Conservation (phyloP, 2,113 vertebrate species). For the Crotalus horridus region DNA sequence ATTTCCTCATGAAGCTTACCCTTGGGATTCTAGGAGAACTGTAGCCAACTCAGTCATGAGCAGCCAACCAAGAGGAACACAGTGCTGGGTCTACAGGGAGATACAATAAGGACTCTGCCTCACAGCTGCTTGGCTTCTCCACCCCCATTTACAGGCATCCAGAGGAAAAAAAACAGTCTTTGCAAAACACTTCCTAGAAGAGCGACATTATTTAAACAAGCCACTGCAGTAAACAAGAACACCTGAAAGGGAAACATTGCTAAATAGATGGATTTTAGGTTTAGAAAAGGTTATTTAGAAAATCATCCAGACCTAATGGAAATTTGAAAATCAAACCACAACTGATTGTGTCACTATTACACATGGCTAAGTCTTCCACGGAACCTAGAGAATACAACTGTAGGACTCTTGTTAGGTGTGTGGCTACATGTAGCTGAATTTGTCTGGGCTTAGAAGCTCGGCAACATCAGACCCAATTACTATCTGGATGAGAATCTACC, state of each 20-base stretch:
- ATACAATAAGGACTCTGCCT: not conserved
- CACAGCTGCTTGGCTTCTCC: not conserved
- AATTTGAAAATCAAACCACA: not conserved
- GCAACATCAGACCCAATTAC: not conserved
- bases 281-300: not conserved
- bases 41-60: not conserved
- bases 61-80: slow-evolving; percentile 13
- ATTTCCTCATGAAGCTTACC: slow-evolving; percentile 1
- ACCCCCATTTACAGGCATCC: not conserved
- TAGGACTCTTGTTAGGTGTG: not conserved
- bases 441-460: not conserved
- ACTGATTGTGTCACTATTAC: not conserved
- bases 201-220: not conserved
- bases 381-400: not conserved
- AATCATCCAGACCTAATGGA: not conserved
- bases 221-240: not conserved
- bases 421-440: not conserved
- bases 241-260: not conserved
- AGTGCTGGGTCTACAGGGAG: not conserved
- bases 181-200: not conserved
- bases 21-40: not conserved
- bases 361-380: not conserved
- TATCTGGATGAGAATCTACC: not conserved
- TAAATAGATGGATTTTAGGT: not conserved
- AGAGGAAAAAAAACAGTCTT: not conserved